phyloP scores from a whole-genome alignment of 1,140 invertebrate genomes.

The Drosophila nigromelanica region DNA sequence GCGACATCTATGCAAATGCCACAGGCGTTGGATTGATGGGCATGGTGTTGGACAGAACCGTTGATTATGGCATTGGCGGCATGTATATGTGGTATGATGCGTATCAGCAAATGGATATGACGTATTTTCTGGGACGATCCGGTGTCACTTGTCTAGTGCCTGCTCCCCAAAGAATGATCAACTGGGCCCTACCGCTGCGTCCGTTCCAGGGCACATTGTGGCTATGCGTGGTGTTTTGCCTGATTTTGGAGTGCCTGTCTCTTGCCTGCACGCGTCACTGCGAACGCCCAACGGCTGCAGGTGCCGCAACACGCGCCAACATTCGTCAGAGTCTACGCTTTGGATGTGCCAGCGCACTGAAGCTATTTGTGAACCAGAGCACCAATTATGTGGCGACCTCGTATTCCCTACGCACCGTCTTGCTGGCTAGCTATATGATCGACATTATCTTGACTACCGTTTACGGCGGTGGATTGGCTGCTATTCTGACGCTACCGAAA shows the following conservation, averaged over 20 bases:
- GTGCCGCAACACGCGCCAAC: neutral
- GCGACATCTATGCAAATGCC: conserved; percentile 56
- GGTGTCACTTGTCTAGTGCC: conserved; percentile 76
- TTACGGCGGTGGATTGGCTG: conserved; percentile 70
- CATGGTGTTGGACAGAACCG: conserved; percentile 56
- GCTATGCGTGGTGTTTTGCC: conserved; percentile 56
- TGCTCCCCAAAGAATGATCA: conserved; percentile 51
- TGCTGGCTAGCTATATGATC: conserved; percentile 72
- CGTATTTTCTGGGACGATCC: conserved; percentile 68
- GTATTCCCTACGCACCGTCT: conserved; percentile 55
- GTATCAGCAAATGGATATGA: conserved; percentile 61
- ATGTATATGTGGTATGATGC: conserved; percentile 61
- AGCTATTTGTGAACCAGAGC: conserved; percentile 71
- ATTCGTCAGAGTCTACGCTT: conserved; percentile 51
- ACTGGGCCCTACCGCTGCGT: conserved; percentile 65
- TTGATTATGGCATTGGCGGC: conserved; percentile 59
- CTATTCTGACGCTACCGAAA: conserved; percentile 72
- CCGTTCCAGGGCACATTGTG: conserved; percentile 69
- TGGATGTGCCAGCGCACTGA: conserved; percentile 60
- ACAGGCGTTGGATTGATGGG: conserved; percentile 62
- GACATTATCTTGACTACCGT: conserved; percentile 76
- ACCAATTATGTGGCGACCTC: conserved; percentile 62
- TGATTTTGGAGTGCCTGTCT: conserved; percentile 53
- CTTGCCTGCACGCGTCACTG: conserved; percentile 47
- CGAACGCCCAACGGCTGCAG: conserved; percentile 12